These are phyloP conservation scores for Telmatherina bonti DNA, from an alignment of 2,797 vertebrate species.

Conservation along the genomic window DNA sequence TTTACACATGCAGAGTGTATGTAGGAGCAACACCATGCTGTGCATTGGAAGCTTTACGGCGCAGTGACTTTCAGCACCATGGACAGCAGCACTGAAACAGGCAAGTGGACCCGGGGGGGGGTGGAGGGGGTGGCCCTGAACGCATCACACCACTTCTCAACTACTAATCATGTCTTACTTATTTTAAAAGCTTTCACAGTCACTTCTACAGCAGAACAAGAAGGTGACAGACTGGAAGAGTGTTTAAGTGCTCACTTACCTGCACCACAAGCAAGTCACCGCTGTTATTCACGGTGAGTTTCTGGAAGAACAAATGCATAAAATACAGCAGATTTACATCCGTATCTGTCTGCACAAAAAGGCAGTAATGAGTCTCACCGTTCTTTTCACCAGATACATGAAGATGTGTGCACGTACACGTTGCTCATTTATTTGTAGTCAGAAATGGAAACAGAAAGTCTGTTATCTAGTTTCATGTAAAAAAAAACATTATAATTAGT, in stretches of 20 bases:
- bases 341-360: neutral
- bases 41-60: constrained; percentile 23
- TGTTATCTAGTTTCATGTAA: neutral
- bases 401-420: neutral
- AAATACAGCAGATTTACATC: neutral
- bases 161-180: constrained; percentile 11
- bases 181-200: constrained; percentile 16
- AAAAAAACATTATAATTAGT: no score
- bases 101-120: constrained; percentile 11
- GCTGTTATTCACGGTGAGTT: neutral
- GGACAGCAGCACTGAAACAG: constrained; percentile 36
- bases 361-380: neutral
- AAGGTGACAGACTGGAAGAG: constrained; percentile 20
- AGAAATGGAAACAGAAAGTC: neutral
- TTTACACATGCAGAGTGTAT: neutral
- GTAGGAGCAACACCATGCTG: constrained; percentile 6
- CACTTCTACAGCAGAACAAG: constrained; percentile 9
- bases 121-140: constrained; percentile 15
- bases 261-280: neutral
- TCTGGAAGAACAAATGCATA: neutral
- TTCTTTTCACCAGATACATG: neutral
- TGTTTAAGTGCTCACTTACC: constrained; percentile 18
- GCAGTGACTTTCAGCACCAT: constrained; percentile 43
- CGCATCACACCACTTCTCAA: constrained; percentile 6
- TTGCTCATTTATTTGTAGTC: neutral